A percentile compares a stretch with the other conserved stretches of the same genome.
phyloP scores from a whole-genome alignment of 2,797 vertebrate genomes.

The Poecile montanus region DNA sequence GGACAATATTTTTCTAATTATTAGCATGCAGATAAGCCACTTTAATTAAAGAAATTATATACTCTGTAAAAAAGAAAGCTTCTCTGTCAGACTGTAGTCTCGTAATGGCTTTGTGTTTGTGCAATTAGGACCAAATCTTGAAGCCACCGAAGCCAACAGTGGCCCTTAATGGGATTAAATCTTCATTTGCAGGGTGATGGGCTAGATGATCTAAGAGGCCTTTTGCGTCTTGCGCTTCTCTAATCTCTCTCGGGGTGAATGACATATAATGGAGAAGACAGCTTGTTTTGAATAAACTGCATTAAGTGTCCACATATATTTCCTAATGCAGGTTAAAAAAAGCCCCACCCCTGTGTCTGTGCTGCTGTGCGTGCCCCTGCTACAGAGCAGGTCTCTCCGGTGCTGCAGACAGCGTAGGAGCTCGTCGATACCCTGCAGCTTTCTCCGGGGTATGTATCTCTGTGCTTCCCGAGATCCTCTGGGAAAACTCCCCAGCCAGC shows the following conservation, averaged over 20 bases:
- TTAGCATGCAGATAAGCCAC: constrained; percentile 28
- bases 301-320: constrained; percentile 4
- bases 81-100: neutral
- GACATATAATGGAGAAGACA: constrained; percentile 41
- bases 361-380: neutral
- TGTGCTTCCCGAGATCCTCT: constrained; percentile 8
- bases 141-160: neutral
- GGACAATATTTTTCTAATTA: constrained; percentile 38
- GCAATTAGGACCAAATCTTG: constrained; percentile 51
- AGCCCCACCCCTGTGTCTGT: neutral
- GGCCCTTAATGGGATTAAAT: constrained; percentile 65
- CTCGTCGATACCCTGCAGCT: neutral
- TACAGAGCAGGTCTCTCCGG: neutral
- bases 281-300: constrained; percentile 49
- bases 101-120: constrained; percentile 43
- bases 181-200: constrained; percentile 57
- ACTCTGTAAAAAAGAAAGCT: neutral
- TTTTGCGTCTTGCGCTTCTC: neutral
- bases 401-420: neutral
- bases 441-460: neutral
- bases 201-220: constrained; percentile 48
- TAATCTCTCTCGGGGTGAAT: neutral
- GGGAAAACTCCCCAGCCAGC: constrained; percentile 30
- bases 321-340: constrained; percentile 27
- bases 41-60: constrained; percentile 55